A percentile compares a stretch with the other conserved stretches of the same genome.
phyloP scores from a whole-genome alignment of 2,888 invertebrate genomes.

The Lydus trimaculatus region DNA sequence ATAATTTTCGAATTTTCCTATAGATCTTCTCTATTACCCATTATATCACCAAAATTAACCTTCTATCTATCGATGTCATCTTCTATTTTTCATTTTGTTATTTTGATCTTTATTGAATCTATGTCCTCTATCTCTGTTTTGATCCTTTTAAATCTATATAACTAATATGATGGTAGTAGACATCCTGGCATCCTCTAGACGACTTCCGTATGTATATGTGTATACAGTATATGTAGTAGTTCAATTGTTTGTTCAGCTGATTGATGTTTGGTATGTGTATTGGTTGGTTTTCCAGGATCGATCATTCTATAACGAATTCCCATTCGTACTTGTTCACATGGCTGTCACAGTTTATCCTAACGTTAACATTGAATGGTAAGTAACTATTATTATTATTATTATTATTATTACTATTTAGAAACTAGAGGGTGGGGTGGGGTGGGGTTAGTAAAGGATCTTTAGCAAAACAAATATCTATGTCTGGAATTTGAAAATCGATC shows the following conservation, averaged over 20 bases:
- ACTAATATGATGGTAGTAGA: neutral
- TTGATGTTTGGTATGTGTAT: conserved; percentile 40
- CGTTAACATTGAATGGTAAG: conserved; percentile 59
- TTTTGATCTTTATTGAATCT: neutral
- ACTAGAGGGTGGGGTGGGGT: neutral
- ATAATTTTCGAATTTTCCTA: too few relatives aligned
- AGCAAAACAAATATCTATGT: conserved; percentile 9
- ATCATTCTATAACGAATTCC: conserved; percentile 40
- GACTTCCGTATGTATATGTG: conserved; percentile 25
- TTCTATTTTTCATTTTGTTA: neutral
- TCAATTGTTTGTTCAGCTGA: conserved; percentile 37
- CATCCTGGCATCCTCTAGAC: conserved; percentile 23
- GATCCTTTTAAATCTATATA: conserved; percentile 12
- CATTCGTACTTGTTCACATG: conserved; percentile 43
- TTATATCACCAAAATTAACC: neutral
- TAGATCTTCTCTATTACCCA: too few relatives aligned
- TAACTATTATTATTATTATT: conserved; percentile 29
- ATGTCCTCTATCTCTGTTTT: conserved; percentile 11
- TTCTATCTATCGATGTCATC: neutral
- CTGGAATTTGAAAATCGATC: conserved; percentile 23
- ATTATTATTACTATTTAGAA: conserved; percentile 8
- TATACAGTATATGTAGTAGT: too few relatives aligned
- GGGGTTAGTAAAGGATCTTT: neutral
- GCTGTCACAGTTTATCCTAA: conserved; percentile 59
- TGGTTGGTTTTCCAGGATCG: conserved; percentile 41